These are phyloP conservation scores for Drosophila dunni DNA, from an alignment of 1,140 invertebrate species.

Conservation along the genomic window DNA sequence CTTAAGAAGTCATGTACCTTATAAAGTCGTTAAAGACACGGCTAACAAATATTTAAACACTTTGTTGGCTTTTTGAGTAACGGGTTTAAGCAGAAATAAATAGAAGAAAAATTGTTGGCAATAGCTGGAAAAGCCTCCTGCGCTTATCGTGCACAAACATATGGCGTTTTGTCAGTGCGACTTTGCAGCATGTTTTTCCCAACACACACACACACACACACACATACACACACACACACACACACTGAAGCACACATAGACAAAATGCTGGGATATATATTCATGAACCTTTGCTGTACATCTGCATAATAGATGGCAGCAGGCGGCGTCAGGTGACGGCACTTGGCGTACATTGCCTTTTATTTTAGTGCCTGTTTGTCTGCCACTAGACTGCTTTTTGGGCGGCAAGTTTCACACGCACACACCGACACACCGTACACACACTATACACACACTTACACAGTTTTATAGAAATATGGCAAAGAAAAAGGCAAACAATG, in stretches of 20 bases:
- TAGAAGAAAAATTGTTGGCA: background rate
- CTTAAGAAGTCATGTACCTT: no score
- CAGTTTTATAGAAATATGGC: constrained; percentile 58
- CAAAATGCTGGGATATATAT: constrained; percentile 77
- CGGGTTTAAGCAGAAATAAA: background rate
- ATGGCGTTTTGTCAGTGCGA: constrained; percentile 77
- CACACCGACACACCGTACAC: constrained; percentile 30
- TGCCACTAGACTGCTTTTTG: constrained; percentile 55
- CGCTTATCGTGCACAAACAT: constrained; percentile 75
- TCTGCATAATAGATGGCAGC: constrained; percentile 79
- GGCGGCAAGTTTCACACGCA: constrained; percentile 61
- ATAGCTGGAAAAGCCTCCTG: constrained; percentile 4
- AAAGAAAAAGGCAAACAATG: constrained; percentile 76
- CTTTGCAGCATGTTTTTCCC: constrained; percentile 39
- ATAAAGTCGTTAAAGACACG: no score
- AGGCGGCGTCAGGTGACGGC: constrained; percentile 67
- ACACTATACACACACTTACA: constrained; percentile 16
- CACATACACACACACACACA: constrained; percentile 12
- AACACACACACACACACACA: constrained; percentile 34
- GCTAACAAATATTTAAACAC: no score
- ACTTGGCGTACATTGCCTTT: constrained; percentile 76
- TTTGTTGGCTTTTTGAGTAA: no score
- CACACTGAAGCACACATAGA: constrained; percentile 32
- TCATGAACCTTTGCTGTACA: constrained; percentile 78
- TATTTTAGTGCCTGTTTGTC: constrained; percentile 71